These are phyloP conservation scores for Chrysocyon brachyurus DNA, from an alignment of 2,797 vertebrate species.

Conservation along the genomic window DNA sequence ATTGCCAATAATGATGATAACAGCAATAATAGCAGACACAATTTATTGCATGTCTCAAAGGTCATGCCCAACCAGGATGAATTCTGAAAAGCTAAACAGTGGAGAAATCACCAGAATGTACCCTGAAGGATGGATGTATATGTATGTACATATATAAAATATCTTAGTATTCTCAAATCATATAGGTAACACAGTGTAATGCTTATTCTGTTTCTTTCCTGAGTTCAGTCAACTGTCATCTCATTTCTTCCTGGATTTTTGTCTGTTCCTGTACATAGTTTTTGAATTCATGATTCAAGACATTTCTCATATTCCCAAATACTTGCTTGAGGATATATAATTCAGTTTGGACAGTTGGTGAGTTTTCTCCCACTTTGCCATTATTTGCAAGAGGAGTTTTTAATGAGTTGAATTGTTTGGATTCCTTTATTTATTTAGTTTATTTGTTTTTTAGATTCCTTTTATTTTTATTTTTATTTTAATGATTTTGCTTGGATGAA, in stretches of 20 bases:
- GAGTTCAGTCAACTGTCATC: background rate
- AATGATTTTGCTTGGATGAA: background rate
- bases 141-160: background rate
- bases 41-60: background rate
- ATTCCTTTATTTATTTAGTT: background rate
- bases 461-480: background rate
- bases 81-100: background rate
- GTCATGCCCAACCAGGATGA: background rate
- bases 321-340: background rate
- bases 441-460: background rate
- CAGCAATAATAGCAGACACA: background rate
- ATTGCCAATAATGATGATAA: background rate
- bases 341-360: constrained; percentile 9
- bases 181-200: background rate
- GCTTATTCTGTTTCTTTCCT: background rate
- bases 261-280: background rate
- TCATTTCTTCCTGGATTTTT: background rate
- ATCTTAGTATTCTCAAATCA: background rate
- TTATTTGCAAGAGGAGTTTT: background rate
- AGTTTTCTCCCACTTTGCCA: background rate
- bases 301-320: background rate
- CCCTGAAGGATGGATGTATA: background rate
- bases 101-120: background rate
- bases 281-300: constrained; percentile 5
- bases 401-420: background rate